Percentiles rank a stretch among this genome's conserved stretches.
Evolutionary conservation across 2,888 invertebrate species (phyloP).

Genomic region (Dryobotodes eremita): DNA sequence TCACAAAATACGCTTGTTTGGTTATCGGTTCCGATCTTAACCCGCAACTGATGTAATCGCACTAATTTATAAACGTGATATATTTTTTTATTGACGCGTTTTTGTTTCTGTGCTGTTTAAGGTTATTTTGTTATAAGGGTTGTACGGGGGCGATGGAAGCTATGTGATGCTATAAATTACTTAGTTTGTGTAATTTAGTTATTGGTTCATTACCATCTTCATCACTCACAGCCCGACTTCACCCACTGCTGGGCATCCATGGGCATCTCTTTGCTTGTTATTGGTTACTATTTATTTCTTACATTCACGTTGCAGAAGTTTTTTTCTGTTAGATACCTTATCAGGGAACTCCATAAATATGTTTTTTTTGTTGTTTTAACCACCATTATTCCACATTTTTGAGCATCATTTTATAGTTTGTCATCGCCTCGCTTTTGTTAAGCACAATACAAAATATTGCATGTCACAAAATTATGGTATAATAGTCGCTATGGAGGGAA

Average conservation of each 20-base stretch:
- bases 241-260: no score
- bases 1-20: conserved; percentile 70
- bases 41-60: conserved; percentile 73
- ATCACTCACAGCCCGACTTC: no score
- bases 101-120: conserved; percentile 56
- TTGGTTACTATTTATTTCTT: no score
- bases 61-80: conserved; percentile 74
- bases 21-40: conserved; percentile 72
- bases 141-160: conserved; percentile 14
- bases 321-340: not conserved
- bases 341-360: no score
- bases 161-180: conserved; percentile 15
- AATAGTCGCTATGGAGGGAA: conserved; percentile 54
- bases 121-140: conserved; percentile 37
- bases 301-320: not conserved
- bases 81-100: conserved; percentile 69
- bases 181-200: not conserved
- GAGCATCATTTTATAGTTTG: not conserved
- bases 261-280: no score
- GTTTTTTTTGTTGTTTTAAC: not conserved
- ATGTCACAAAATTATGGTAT: conserved; percentile 60
- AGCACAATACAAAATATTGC: conserved; percentile 42
- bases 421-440: conserved; percentile 24
- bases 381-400: no score
- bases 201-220: not conserved